phyloP scores from a whole-genome alignment of 1,140 invertebrate genomes.

The Cataglyphis hispanica region DNA sequence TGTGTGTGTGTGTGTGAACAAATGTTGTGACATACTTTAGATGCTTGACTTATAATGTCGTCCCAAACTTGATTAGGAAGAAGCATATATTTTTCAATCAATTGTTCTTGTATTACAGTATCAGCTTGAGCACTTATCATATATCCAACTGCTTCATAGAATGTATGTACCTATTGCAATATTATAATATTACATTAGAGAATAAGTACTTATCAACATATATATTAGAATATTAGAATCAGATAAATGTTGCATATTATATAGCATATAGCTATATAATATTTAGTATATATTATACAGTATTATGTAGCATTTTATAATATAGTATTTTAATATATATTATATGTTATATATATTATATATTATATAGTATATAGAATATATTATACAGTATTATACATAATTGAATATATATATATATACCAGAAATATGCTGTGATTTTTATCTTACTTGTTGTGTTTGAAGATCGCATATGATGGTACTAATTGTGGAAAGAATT shows the following conservation, averaged over 20 bases:
- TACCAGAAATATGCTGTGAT: background rate
- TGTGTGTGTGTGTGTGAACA: too few species aligned
- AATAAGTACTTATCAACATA: too few species aligned
- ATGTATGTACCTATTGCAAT: slow-evolving; percentile 96
- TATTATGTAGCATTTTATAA: background rate
- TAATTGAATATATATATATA: background rate
- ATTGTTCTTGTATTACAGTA: slow-evolving; percentile 94
- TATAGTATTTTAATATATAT: too few species aligned
- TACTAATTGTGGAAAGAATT: slow-evolving; percentile 97
- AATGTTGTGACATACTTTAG: slow-evolving; percentile 88
- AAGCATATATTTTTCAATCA: slow-evolving; percentile 99
- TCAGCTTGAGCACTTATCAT: slow-evolving; percentile 99
- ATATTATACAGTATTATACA: background rate
- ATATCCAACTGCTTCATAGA: slow-evolving; percentile 99
- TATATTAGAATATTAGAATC: background rate
- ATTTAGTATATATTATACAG: too few species aligned
- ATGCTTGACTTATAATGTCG: slow-evolving; percentile 98
- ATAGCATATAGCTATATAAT: too few species aligned
- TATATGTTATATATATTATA: too few species aligned
- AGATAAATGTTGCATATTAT: background rate
- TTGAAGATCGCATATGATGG: slow-evolving; percentile 99
- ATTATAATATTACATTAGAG: slow-evolving; percentile 15
- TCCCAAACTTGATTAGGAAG: slow-evolving; percentile 99
- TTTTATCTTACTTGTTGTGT: slow-evolving; percentile 93
- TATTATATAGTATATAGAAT: too few species aligned